Base-by-base conservation (phyloP, 1,140 invertebrate genomes). In the Pseudomyrmex sp. region DNA sequence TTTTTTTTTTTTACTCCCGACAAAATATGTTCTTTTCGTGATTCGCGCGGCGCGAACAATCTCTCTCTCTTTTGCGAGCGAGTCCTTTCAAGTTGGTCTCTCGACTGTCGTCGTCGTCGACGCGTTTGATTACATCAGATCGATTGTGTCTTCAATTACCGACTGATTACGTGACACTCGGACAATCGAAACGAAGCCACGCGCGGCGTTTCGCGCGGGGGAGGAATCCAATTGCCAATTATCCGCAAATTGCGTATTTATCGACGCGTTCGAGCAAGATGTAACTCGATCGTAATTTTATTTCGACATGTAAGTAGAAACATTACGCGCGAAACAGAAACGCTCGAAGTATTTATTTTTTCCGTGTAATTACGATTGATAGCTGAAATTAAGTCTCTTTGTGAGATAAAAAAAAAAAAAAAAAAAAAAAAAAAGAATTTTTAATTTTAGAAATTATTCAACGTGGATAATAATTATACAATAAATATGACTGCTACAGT, bases 91-190 rank as follows among this genome's bases (percentile, higher is more conserved):
- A 59, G 65, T 66, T 13, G 5, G 5, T 5, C 44, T 72, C 35
- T 80, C n/a, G 58, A 80, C 2, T 35, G 54, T 18, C 7, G 35
- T 48, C 7, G 35, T 48, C 20, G 12, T 12, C 18, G 65, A 48
- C 20, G 54, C 44, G 54, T 59, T 70, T 70, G 20, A 80, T 80
- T 70, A 80, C 10, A 79, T 69, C 66, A 59, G 20, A 70, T 72
- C 66, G 54, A 80, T 52, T 12, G 70, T 80, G 76, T 80, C 66
- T 80, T 80, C 76, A 80, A 80, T 80, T 80, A 59, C 44, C 68
- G 68, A 80, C 23, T 70, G 44, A 50, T 80, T 72, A 59, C 44
- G 8, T 48, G 66, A 10, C 26, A 2, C 26, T 2, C 20, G 44
- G 20, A 35, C 46, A 66, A 76, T 65, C 13, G 48, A 58, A 79